Evolutionary conservation across 2,797 vertebrate genomes (phyloP), one percentile per base, ranked within the genome.

Genomic region (Melopsittacus undulatus): DNA sequence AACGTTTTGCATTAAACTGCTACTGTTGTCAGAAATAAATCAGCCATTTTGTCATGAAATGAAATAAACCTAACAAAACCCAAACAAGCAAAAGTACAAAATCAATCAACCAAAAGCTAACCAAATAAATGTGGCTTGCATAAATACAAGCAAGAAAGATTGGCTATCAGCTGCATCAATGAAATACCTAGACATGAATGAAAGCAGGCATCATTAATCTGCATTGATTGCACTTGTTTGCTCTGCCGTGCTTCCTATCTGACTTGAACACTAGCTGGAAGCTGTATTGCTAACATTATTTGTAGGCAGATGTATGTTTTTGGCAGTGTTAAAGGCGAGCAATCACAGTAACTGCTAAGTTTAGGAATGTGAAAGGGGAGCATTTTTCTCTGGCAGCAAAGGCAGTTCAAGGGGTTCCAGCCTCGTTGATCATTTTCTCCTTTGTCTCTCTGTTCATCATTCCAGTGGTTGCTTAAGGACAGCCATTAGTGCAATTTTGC

Each of bases 51-150:
- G 96, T 96, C 96, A 95, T 43, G 86, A 95, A 94, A 94, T 94
- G 95, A 96, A 97, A 97, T 96, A 97, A 96, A 91, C 95, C 81
- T 92, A 96, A 96, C 95, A 96, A 96, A 96, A 96, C 88, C 91
- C 90, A 96, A 96, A 97, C 92, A 96, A 95, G 95, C 93, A 96
- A 73, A 96, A 95, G 95, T 97, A 96, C 78, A 94, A 96, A 96
- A 96, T 96, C 95, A 96, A 96, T 96, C 96, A 97, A 83, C 83
- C 80, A 89, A 96, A 96, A 97, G 92, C 95, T 95, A 96, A 96
- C 86, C 90, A 95, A 96, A 96, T 94, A 95, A 96, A 96, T 96
- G 93, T 66, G 88, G 68, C 93, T 92, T 89, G 93, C 94, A 92
- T 96, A 94, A 95, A 96, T 80, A 94, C 85, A 83, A 93, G 90